These are phyloP conservation scores for Leptestheria dahalacensis DNA, from an alignment of 1,140 invertebrate species.

Conservation along the genomic window DNA sequence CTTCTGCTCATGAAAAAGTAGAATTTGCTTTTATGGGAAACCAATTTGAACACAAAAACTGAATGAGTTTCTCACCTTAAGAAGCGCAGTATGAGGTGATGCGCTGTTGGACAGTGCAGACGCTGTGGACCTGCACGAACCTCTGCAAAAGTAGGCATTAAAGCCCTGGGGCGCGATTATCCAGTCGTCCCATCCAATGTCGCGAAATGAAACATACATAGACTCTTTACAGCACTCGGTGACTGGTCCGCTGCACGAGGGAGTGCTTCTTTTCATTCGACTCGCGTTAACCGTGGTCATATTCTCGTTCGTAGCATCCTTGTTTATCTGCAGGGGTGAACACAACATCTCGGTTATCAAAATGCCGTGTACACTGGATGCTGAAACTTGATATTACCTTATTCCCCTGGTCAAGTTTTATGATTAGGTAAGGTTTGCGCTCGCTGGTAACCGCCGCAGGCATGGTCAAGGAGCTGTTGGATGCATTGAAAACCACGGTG, in stretches of 20 bases:
- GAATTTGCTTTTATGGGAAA: neutral
- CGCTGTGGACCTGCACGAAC: slow-evolving; percentile 51
- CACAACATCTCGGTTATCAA: neutral
- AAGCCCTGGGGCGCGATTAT: slow-evolving; percentile 64
- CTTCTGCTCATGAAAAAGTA: slow-evolving; percentile 3
- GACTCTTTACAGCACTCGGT: slow-evolving; percentile 64
- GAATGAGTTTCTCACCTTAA: slow-evolving; percentile 37
- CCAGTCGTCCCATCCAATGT: slow-evolving; percentile 79
- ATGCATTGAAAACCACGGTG: neutral
- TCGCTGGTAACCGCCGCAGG: neutral
- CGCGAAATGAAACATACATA: slow-evolving; percentile 60
- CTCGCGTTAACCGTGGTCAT: neutral
- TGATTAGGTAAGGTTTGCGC: slow-evolving; percentile 1
- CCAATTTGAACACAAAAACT: neutral
- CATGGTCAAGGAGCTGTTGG: neutral
- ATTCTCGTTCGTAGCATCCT: neutral
- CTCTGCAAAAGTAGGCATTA: slow-evolving; percentile 68
- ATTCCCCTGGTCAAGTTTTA: neutral
- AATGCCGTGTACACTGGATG: neutral
- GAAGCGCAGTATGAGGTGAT: slow-evolving; percentile 42
- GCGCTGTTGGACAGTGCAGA: slow-evolving; percentile 25
- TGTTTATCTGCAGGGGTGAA: neutral
- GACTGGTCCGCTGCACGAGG: slow-evolving; percentile 41
- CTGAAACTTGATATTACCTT: slow-evolving; percentile 1
- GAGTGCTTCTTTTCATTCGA: slow-evolving; percentile 7